phyloP scores from a whole-genome alignment of 2,888 invertebrate species.

The Adineta ricciae region DNA sequence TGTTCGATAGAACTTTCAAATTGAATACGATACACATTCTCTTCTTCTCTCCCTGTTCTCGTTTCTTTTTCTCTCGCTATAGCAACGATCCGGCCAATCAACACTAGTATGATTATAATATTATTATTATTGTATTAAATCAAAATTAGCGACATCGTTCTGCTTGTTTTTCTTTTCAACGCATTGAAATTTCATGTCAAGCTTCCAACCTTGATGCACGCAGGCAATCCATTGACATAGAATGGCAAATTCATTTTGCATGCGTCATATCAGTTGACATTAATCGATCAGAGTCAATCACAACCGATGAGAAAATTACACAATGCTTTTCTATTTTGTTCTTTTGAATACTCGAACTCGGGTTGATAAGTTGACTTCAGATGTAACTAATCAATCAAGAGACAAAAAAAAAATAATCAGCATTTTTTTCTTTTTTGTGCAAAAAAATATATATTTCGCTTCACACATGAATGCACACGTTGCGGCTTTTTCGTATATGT shows the following conservation, averaged over 20 bases:
- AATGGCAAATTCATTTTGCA: too few relatives aligned
- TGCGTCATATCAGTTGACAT: too few relatives aligned
- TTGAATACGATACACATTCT: neutral
- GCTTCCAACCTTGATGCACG: too few relatives aligned
- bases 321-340: too few relatives aligned
- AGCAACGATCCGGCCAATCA: conserved; percentile 5
- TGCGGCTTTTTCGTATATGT: neutral
- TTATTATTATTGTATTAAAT: neutral
- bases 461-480: neutral
- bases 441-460: neutral
- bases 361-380: neutral
- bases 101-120: neutral
- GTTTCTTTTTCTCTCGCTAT: neutral
- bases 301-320: too few relatives aligned
- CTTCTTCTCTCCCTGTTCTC: neutral
- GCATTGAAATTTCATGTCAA: too few relatives aligned
- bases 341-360: too few relatives aligned
- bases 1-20: neutral
- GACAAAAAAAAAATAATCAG: neutral
- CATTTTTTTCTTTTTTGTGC: too few relatives aligned
- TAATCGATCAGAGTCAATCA: too few relatives aligned
- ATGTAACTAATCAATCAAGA: neutral
- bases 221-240: too few relatives aligned
- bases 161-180: neutral
- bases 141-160: neutral